phyloP scores from a whole-genome alignment of 2,888 invertebrate genomes.

The Ormyrus rosae region DNA sequence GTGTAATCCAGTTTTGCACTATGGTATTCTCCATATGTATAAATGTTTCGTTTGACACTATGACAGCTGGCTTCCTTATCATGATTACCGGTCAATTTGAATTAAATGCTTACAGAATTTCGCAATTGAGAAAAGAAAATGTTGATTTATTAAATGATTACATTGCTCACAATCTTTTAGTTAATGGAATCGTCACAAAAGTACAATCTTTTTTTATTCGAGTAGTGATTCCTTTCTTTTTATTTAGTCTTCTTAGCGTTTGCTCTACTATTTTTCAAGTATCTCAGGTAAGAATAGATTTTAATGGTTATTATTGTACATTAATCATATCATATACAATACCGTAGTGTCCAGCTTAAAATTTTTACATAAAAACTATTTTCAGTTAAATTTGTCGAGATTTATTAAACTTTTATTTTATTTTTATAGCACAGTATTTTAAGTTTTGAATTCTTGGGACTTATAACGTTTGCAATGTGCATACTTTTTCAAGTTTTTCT shows the following conservation, averaged over 20 bases:
- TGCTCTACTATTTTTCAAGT: constrained; percentile 28
- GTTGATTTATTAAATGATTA: neutral
- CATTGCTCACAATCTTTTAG: constrained; percentile 31
- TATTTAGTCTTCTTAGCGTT: constrained; percentile 32
- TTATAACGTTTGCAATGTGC: neutral
- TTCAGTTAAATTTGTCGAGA: no score
- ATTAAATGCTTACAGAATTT: constrained; percentile 10
- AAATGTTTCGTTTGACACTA: constrained; percentile 34
- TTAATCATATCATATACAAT: no score
- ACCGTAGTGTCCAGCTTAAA: no score
- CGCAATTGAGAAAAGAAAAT: neutral
- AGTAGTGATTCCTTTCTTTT: constrained; percentile 26
- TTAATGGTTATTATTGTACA: no score
- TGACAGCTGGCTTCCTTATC: constrained; percentile 41
- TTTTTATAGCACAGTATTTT: neutral
- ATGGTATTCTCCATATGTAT: constrained; percentile 8
- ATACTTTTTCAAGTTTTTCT: constrained; percentile 38
- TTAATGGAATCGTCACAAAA: constrained; percentile 7
- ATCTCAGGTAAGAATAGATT: neutral
- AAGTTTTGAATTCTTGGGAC: neutral
- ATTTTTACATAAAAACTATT: no score
- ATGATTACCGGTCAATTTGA: constrained; percentile 36
- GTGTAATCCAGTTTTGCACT: neutral
- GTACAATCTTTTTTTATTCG: constrained; percentile 31
- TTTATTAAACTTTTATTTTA: neutral